Evolutionary conservation across 2,888 invertebrate species (phyloP), one percentile per base, ranked within the genome.

Genomic region (Acrobeloides nanus): DNA sequence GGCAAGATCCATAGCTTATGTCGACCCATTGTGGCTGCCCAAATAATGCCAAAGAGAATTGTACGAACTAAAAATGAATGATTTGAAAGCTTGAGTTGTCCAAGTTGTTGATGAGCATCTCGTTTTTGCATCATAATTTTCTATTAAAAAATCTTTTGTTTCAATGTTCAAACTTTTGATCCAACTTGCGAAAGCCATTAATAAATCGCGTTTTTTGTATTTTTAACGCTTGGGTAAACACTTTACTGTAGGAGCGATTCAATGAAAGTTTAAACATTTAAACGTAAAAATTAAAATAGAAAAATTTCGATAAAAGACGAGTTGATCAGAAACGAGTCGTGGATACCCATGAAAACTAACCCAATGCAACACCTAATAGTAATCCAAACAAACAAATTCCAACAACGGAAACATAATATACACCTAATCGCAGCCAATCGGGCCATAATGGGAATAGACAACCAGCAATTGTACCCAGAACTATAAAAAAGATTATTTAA

Each of bases 361-460:
- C 61, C 21, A 92, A 82, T 15, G 89, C 88, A 73, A 95, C 79
- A 12, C 84, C 84, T 64, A 99, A 82, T 62, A 99, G 89, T 68
- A 90, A 83, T 38, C 90, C 87, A 46, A 99, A 82, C 79, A 95
- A 89, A 6, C 86, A 89, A 25, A 92, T 92, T 0, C 89, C 93
- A 0, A 86, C 87, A 60, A 97, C 82, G 74, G 90, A 90, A 57
- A 95, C 77, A 76, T 97, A 97, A 79, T 97, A 97, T 12, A 97
- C 93, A 54, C 89, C 89, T 76, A 86, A 83, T 64, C 87, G 84
- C 7, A 71, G 48, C 66, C 69, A 68, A 45, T 87, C 85, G 0
- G 97, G 97, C 97, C 97, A 99, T 46, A 99, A 79, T n/a, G 97
- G 97, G 79, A 95, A 99, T 74, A 99, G 81, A 77, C 97, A 99